Percentiles rank a stretch among this genome's conserved stretches.
phyloP scores from a whole-genome alignment of 2,113 vertebrate species.

The Anguilla rostrata region DNA sequence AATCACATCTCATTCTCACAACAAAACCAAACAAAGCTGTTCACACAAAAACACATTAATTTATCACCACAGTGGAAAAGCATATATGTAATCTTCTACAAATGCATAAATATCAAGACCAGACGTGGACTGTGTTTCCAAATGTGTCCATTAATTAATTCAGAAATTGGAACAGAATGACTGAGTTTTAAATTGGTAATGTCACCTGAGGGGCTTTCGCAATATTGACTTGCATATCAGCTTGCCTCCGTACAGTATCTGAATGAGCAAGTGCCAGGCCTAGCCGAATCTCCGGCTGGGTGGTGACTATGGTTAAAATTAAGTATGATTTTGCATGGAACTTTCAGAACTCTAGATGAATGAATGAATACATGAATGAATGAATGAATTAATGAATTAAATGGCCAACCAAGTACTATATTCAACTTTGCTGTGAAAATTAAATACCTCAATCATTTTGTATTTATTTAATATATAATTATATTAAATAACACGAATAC shows the following conservation, averaged over 20 bases:
- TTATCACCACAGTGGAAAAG: constrained; percentile 41
- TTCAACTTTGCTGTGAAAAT: too few relatives aligned
- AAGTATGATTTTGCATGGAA: not conserved
- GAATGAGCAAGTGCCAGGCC: not conserved
- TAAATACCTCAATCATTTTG: too few relatives aligned
- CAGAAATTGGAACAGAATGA: constrained; percentile 32
- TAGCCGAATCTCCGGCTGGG: not conserved
- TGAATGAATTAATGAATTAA: too few relatives aligned
- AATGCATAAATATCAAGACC: constrained; percentile 49
- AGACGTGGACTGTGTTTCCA: constrained; percentile 33
- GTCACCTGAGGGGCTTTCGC: constrained; percentile 6
- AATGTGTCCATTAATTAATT: constrained; percentile 39
- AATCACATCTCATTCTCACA: constrained; percentile 52
- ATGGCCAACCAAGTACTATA: too few relatives aligned
- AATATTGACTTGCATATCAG: constrained; percentile 25
- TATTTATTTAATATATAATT: too few relatives aligned
- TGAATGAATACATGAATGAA: not conserved
- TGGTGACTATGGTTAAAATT: not conserved
- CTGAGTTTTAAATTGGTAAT: constrained; percentile 20
- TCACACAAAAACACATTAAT: constrained; percentile 43
- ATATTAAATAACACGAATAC: not conserved
- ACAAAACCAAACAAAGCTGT: constrained; percentile 52
- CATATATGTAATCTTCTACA: constrained; percentile 36
- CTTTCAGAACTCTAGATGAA: not conserved
- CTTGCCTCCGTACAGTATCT: constrained; percentile 16